Percentiles rank a stretch among this genome's conserved stretches.
Evolutionary conservation across 2,888 invertebrate species (phyloP).

Genomic region (Oegoconia quadripuncta): DNA sequence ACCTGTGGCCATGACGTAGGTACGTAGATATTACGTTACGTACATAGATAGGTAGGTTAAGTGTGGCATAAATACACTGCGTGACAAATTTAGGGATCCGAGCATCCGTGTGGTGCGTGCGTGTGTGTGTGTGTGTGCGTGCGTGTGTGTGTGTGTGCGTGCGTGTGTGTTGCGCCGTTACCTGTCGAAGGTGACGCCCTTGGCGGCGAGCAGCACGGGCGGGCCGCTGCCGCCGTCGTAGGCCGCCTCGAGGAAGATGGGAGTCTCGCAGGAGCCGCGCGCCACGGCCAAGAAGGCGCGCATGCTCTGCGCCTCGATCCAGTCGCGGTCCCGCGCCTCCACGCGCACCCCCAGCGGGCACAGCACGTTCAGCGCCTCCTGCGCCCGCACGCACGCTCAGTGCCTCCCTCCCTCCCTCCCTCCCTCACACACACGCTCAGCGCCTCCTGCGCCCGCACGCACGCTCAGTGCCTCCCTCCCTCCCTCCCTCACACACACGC

Average conservation of each 20-base stretch:
- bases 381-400: conserved; percentile 1
- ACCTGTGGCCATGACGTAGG: too few species aligned
- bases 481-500: too few species aligned
- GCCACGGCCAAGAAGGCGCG: conserved; percentile 80
- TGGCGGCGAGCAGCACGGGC: conserved; percentile 83
- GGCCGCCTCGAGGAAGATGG: conserved; percentile 81
- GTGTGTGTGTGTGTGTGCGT: background rate
- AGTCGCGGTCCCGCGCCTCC: conserved; percentile 79
- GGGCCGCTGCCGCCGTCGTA: conserved; percentile 72
- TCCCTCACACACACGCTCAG: background rate
- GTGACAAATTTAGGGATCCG: too few species aligned
- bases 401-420: background rate
- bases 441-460: background rate
- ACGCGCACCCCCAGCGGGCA: conserved; percentile 78
- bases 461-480: too few species aligned
- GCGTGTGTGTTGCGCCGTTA: conserved; percentile 13
- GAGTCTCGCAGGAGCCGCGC: conserved; percentile 82
- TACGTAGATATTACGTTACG: too few species aligned
- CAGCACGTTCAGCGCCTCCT: conserved; percentile 79
- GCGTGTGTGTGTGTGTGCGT: background rate
- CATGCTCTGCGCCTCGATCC: conserved; percentile 83
- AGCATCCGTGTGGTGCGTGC: too few species aligned
- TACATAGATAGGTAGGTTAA: too few species aligned
- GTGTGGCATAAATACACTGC: too few species aligned
- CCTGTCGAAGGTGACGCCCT: conserved; percentile 82